A percentile compares a stretch with the other conserved stretches of the same genome.
phyloP scores from a whole-genome alignment of 2,888 invertebrate species.

The Heliothis peltigera region DNA sequence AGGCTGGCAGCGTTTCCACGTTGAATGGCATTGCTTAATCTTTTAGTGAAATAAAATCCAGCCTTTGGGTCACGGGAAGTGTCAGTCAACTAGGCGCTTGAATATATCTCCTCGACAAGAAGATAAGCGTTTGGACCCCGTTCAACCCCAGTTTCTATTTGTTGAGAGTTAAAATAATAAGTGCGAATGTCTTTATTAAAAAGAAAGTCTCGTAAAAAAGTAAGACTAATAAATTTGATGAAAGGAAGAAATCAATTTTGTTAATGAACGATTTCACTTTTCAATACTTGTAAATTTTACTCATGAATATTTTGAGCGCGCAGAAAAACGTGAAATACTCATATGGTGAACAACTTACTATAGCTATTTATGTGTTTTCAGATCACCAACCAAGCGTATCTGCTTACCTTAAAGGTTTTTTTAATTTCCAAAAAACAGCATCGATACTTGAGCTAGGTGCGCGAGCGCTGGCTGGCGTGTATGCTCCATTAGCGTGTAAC shows the following conservation, averaged over 20 bases:
- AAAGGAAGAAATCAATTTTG: constrained; percentile 1
- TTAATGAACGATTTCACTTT: constrained; percentile 1
- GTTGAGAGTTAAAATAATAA: too few relatives aligned
- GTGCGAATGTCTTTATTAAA: background rate
- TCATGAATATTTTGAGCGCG: constrained; percentile 4
- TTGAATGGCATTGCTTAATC: too few relatives aligned
- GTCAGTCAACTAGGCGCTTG: too few relatives aligned
- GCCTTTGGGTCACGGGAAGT: too few relatives aligned
- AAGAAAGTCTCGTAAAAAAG: too few relatives aligned
- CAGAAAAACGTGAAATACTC: constrained; percentile 30
- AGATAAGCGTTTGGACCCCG: too few relatives aligned
- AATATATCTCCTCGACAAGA: too few relatives aligned
- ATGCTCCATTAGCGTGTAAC: constrained; percentile 64
- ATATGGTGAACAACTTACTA: constrained; percentile 1
- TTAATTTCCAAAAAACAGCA: constrained; percentile 59
- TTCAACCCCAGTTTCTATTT: too few relatives aligned
- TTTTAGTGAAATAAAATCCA: too few relatives aligned
- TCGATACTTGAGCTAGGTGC: constrained; percentile 52
- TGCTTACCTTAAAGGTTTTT: constrained; percentile 50
- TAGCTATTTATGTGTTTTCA: constrained; percentile 39
- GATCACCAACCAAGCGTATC: constrained; percentile 54
- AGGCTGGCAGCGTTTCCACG: too few relatives aligned
- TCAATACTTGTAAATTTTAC: background rate
- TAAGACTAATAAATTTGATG: background rate
- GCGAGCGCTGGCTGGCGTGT: constrained; percentile 47